Percentiles rank a stretch among this genome's conserved stretches.
phyloP scores from a whole-genome alignment of 2,888 invertebrate species.

The Artemia sp. region DNA sequence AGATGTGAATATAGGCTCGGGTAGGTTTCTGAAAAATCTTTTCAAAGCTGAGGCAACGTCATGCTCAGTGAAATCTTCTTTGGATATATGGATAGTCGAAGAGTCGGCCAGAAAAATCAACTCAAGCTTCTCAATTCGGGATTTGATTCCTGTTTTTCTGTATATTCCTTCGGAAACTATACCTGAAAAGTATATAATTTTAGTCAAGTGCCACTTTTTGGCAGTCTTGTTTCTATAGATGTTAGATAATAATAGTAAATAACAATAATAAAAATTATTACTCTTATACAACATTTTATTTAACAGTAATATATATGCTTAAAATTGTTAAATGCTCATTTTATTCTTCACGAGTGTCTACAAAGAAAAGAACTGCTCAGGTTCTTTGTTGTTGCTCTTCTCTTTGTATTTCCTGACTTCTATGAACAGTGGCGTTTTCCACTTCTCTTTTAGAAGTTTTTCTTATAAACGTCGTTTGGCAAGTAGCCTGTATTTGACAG shows the following conservation, averaged over 20 bases:
- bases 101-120: constrained; percentile 60
- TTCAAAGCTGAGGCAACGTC: constrained; percentile 76
- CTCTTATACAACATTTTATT: too few relatives aligned
- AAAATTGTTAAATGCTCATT: too few relatives aligned
- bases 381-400: too few relatives aligned
- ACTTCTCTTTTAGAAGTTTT: too few relatives aligned
- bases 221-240: constrained; percentile 19
- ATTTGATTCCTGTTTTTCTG: constrained; percentile 59
- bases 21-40: constrained; percentile 71
- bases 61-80: constrained; percentile 58
- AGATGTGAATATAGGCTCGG: constrained; percentile 61
- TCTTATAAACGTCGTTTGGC: too few relatives aligned
- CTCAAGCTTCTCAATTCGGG: constrained; percentile 52
- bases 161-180: constrained; percentile 76
- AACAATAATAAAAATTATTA: constrained; percentile 17
- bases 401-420: too few relatives aligned
- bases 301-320: too few relatives aligned
- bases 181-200: constrained; percentile 36
- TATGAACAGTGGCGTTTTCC: too few relatives aligned
- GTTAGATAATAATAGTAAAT: background rate
- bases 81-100: constrained; percentile 62
- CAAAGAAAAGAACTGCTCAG: too few relatives aligned
- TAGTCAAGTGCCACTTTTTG: constrained; percentile 15
- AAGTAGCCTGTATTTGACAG: too few relatives aligned
- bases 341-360: too few relatives aligned